Evolutionary conservation across 2,888 invertebrate genomes (phyloP), one percentile per base, ranked within the genome.

Genomic region (Ennomos quercinarius): DNA sequence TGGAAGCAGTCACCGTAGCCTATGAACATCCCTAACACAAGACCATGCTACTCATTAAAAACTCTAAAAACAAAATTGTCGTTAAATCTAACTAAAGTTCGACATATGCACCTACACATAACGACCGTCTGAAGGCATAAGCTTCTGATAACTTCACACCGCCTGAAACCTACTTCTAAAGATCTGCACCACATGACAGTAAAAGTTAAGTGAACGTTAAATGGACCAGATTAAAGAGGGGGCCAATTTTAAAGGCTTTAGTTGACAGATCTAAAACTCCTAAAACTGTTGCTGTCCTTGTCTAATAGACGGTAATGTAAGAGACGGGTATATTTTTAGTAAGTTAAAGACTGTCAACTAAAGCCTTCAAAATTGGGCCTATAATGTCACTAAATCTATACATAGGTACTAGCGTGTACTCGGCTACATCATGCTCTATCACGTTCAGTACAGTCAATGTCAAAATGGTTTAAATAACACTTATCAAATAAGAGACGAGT

Each of bases 311-410:
- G n/a, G n/a, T n/a, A n/a, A n/a, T n/a, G n/a, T n/a, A n/a, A n/a
- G n/a, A n/a, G n/a, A n/a, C n/a, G n/a, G n/a, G n/a, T n/a, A n/a
- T n/a, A n/a, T n/a, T n/a, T n/a, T n/a, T n/a, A n/a, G n/a, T n/a
- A n/a, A n/a, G n/a, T n/a, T n/a, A n/a, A n/a, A n/a, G n/a, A n/a
- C n/a, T n/a, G n/a, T n/a, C n/a, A n/a, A n/a, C n/a, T n/a, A n/a
- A n/a, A n/a, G n/a, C n/a, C n/a, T n/a, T n/a, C n/a, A n/a, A n/a
- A n/a, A n/a, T n/a, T n/a, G n/a, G n/a, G n/a, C n/a, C 62, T 51
- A 70, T 72, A 71, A 73, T 70, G 68, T 72, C 74, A 73, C 62
- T 66, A 71, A 71, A 74, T 74, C 70, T 69, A 59, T 68, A 68
- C 65, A 57, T 17, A 17, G 4, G 4, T 17, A 17, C 17, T 17